Conservation (phyloP, 2,888 invertebrate species). For the Diaprepes abbreviatus region DNA sequence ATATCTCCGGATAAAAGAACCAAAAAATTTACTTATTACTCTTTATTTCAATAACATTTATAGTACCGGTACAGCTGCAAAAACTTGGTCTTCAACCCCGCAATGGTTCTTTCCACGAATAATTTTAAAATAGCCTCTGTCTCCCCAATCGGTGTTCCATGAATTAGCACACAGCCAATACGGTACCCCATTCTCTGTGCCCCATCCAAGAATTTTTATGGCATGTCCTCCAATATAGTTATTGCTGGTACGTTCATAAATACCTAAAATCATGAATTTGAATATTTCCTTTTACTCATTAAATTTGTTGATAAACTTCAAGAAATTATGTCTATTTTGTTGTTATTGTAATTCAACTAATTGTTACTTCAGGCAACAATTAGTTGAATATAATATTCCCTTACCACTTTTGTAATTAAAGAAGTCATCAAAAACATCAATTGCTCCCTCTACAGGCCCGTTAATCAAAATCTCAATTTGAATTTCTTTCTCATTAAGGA, state of each 20-base stretch:
- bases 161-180: slow-evolving; percentile 95
- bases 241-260: slow-evolving; percentile 81
- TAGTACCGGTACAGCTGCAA: slow-evolving; percentile 68
- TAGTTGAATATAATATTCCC: too few relatives aligned
- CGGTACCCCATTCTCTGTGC: slow-evolving; percentile 77
- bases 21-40: too few relatives aligned
- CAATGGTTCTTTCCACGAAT: slow-evolving; percentile 84
- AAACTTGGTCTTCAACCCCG: slow-evolving; percentile 79
- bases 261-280: slow-evolving; percentile 71
- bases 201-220: slow-evolving; percentile 92
- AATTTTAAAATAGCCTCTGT: slow-evolving; percentile 90
- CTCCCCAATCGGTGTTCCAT: slow-evolving; percentile 95
- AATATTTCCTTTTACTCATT: too few relatives aligned
- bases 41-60: background rate
- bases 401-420: slow-evolving; percentile 46
- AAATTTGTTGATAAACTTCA: too few relatives aligned
- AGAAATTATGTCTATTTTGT: too few relatives aligned
- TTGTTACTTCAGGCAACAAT: too few relatives aligned
- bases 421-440: slow-evolving; percentile 45
- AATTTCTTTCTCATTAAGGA: slow-evolving; percentile 72
- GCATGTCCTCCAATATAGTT: slow-evolving; percentile 86
- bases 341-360: too few relatives aligned
- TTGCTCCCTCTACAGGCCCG: slow-evolving; percentile 45
- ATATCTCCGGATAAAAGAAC: too few relatives aligned
- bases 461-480: slow-evolving; percentile 77